These are phyloP conservation scores for Ctena decussata DNA, from an alignment of 2,888 invertebrate genomes.

Conservation along the genomic window DNA sequence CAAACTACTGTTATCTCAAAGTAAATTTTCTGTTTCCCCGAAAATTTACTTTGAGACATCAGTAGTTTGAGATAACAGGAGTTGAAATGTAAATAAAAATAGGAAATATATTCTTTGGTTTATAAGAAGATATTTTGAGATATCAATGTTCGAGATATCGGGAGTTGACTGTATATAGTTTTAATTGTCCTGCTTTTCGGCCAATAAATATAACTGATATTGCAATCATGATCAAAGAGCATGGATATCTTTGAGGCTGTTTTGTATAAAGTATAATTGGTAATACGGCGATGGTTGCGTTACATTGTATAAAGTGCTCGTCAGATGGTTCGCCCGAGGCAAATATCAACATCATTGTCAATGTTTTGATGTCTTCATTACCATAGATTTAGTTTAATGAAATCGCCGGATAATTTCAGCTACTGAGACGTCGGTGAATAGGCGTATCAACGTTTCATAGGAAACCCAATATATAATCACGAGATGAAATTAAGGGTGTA, in stretches of 20 bases:
- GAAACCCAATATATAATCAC: constrained; percentile 48
- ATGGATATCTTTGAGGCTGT: not conserved
- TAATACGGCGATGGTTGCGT: not conserved
- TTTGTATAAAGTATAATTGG: not conserved
- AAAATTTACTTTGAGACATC: too few relatives aligned
- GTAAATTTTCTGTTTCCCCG: too few relatives aligned
- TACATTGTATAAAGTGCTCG: constrained; percentile 1
- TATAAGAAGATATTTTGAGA: too few relatives aligned
- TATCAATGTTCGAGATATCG: too few relatives aligned
- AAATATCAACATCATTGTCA: constrained; percentile 40
- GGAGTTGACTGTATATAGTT: too few relatives aligned
- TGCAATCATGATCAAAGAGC: not conserved
- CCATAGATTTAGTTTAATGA: constrained; percentile 52
- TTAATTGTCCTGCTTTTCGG: not conserved
- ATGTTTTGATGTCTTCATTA: constrained; percentile 65
- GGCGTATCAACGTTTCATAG: constrained; percentile 35
- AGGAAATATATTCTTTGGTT: too few relatives aligned
- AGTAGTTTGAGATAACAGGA: too few relatives aligned
- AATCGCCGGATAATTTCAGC: constrained; percentile 50
- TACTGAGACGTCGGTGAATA: constrained; percentile 22
- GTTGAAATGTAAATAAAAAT: too few relatives aligned
- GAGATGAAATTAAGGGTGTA: constrained; percentile 51
- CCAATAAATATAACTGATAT: constrained; percentile 11
- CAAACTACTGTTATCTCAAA: too few relatives aligned
- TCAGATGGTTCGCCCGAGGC: constrained; percentile 56